These are phyloP conservation scores for Chromoteleia sp. DNA, from an alignment of 2,888 invertebrate genomes.

Conservation along the genomic window DNA sequence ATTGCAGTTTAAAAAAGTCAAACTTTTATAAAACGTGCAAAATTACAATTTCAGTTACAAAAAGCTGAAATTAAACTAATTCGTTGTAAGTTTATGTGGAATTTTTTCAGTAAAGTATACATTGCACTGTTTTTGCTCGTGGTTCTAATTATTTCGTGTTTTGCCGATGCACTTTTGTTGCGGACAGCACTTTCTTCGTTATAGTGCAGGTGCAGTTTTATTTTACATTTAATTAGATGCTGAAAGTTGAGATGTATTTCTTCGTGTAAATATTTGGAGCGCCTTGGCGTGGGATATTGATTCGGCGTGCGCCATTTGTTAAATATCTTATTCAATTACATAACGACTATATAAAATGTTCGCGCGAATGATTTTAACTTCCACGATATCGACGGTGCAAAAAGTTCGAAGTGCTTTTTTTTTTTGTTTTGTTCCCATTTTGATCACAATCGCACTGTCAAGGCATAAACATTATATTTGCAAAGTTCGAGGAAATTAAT, in stretches of 20 bases:
- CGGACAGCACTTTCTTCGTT: constrained; percentile 22
- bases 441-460: background rate
- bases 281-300: constrained; percentile 1
- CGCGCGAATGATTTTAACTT: background rate
- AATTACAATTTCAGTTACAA: background rate
- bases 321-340: constrained; percentile 10
- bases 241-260: constrained; percentile 4
- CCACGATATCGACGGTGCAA: background rate
- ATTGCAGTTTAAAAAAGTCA: too few species aligned
- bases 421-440: background rate
- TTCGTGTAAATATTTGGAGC: constrained; percentile 12
- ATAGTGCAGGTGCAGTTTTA: constrained; percentile 16
- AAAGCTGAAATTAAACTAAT: background rate
- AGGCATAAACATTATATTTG: background rate
- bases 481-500: constrained; percentile 9
- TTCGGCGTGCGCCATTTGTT: constrained; percentile 5
- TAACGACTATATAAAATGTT: background rate
- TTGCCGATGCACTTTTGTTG: constrained; percentile 10
- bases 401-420: background rate
- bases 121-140: constrained; percentile 18
- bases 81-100: background rate
- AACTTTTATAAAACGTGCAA: background rate
- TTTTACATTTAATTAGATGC: constrained; percentile 21
- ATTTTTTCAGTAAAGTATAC: constrained; percentile 21
- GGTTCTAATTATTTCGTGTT: constrained; percentile 35